A percentile compares a stretch with the other conserved stretches of the same genome.
phyloP scores from a whole-genome alignment of 2,888 invertebrate species.

The Spatulosminthurus flaviceps region DNA sequence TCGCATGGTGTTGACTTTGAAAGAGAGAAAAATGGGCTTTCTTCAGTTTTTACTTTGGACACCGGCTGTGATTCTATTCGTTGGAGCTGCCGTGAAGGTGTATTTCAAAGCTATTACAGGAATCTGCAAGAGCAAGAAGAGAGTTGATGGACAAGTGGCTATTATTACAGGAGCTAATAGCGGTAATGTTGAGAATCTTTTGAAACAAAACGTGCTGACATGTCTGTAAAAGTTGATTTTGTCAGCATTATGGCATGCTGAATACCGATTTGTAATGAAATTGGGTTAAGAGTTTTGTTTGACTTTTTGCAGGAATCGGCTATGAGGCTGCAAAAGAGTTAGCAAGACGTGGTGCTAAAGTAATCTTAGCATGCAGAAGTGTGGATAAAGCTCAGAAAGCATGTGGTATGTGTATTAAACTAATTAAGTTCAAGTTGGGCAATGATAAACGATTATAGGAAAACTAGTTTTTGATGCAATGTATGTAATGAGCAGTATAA shows the following conservation, averaged over 20 bases:
- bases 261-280: too few species aligned
- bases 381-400: conserved; percentile 62
- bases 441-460: too few species aligned
- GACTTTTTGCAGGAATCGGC: conserved; percentile 64
- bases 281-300: neutral
- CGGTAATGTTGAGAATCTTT: conserved; percentile 56
- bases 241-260: too few species aligned
- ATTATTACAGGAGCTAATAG: conserved; percentile 66
- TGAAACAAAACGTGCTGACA: too few species aligned
- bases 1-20: too few species aligned
- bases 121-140: conserved; percentile 64
- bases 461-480: too few species aligned
- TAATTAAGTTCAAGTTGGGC: too few species aligned
- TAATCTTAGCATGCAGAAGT: conserved; percentile 66
- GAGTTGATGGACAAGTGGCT: conserved; percentile 66
- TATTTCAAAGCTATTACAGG: conserved; percentile 63
- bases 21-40: conserved; percentile 39
- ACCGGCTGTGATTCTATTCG: conserved; percentile 1
- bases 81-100: conserved; percentile 51
- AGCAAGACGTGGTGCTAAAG: conserved; percentile 65
- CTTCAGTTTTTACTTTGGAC: neutral
- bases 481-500: too few species aligned
- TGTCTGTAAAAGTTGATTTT: too few species aligned
- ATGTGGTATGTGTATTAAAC: too few species aligned
- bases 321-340: conserved; percentile 65